Conservation (phyloP, 2,113 vertebrate species). For the Crotophaga sulcirostris region DNA sequence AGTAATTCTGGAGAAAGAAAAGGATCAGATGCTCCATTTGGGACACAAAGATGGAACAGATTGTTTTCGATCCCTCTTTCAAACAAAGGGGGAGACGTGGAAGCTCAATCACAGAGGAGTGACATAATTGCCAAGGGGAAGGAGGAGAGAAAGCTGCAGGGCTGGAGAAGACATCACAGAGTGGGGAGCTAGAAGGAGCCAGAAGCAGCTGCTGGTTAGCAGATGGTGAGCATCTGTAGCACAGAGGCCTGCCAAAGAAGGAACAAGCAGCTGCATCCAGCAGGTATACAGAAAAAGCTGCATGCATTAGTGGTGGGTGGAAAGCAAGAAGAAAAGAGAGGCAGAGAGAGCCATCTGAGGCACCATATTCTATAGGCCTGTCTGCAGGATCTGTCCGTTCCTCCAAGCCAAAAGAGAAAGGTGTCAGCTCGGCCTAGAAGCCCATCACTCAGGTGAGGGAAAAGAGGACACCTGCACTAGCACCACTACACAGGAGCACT, state of each 20-base stretch:
- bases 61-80: background rate
- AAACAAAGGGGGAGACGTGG: background rate
- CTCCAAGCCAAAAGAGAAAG: background rate
- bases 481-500: fast-evolving
- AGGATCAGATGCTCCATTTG: background rate
- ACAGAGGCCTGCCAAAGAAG: background rate
- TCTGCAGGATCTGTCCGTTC: background rate
- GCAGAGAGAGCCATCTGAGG: background rate
- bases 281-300: background rate
- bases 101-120: background rate
- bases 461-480: background rate
- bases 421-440: background rate
- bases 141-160: background rate
- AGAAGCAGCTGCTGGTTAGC: conserved; percentile 34
- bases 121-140: background rate
- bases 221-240: conserved; percentile 48
- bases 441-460: background rate
- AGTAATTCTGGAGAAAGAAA: background rate
- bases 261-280: background rate
- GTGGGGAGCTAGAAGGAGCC: background rate
- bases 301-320: fast-evolving
- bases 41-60: background rate
- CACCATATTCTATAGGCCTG: background rate
- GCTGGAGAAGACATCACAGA: background rate
- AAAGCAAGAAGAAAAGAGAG: background rate